Evolutionary conservation across 1,140 invertebrate genomes (phyloP).

Genomic region (Matsumurasca onukii): DNA sequence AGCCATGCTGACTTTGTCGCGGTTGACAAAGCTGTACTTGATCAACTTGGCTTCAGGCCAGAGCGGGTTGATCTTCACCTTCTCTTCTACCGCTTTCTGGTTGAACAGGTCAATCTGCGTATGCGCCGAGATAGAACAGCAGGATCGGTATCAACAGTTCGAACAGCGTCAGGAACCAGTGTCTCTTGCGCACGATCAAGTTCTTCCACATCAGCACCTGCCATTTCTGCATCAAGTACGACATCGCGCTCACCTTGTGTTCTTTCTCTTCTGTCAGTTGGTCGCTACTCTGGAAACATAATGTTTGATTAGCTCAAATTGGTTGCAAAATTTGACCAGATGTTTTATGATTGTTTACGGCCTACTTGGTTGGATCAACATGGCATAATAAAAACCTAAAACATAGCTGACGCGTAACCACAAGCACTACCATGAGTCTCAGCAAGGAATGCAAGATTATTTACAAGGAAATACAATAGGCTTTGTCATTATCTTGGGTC

Average conservation of each 20-base stretch:
- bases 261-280: slow-evolving; percentile 7
- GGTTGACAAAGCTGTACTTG: slow-evolving; percentile 8
- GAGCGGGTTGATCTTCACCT: background rate
- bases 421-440: too few species aligned
- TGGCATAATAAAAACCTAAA: too few species aligned
- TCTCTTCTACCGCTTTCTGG: background rate
- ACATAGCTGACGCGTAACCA: too few species aligned
- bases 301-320: background rate
- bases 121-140: slow-evolving; percentile 28
- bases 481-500: too few species aligned
- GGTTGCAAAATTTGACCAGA: too few species aligned
- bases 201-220: slow-evolving; percentile 37
- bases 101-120: background rate
- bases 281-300: background rate
- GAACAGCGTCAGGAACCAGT: slow-evolving; percentile 35
- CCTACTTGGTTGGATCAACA: too few species aligned
- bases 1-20: slow-evolving; percentile 13
- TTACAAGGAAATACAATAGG: too few species aligned
- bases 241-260: background rate
- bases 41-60: background rate
- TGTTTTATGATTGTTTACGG: too few species aligned
- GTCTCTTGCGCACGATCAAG: slow-evolving; percentile 29
- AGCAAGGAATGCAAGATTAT: too few species aligned
- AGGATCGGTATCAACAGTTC: slow-evolving; percentile 32
- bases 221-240: slow-evolving; percentile 28